Evolutionary conservation across 2,888 invertebrate genomes (phyloP), one percentile per base, ranked within the genome.

Genomic region (Phaedon cochleariae): DNA sequence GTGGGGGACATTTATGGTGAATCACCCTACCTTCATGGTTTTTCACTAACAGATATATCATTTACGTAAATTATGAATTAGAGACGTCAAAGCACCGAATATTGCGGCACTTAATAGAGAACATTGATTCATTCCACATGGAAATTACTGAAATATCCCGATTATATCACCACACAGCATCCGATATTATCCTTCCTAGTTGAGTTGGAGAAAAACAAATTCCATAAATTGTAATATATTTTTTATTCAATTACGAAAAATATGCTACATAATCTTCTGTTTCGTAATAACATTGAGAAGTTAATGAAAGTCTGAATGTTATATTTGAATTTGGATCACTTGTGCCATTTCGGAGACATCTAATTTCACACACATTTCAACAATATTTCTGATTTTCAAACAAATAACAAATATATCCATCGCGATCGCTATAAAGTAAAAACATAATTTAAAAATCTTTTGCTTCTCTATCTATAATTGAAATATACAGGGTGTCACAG

Each of bases 161-260:
- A n/a, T n/a, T n/a, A n/a, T n/a, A n/a, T n/a, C n/a, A n/a, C n/a
- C n/a, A n/a, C n/a, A n/a, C n/a, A n/a, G n/a, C n/a, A n/a, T n/a
- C n/a, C n/a, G n/a, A n/a, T n/a, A n/a, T n/a, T n/a, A n/a, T n/a
- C n/a, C n/a, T n/a, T n/a, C n/a, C n/a, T n/a, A n/a, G n/a, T n/a
- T n/a, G n/a, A n/a, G n/a, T n/a, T n/a, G n/a, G n/a, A n/a, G n/a
- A 15, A 54, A 54, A 54, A 20, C 29, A 41, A 51, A 22, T 45
- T 17, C 9, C 31, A 22, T 6, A 54, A 54, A 53, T 70, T 68
- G 66, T 65, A 64, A 72, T 73, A 70, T 74, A 72, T 65, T 75
- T 41, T 77, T 78, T 80, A 77, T 81, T 80, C 80, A 81, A 78
- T 81, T 82, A 82, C 80, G 80, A 82, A 82, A 82, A 82, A 82